Base-by-base conservation (phyloP, 2,797 vertebrate species). In the Borostomias antarcticus region DNA sequence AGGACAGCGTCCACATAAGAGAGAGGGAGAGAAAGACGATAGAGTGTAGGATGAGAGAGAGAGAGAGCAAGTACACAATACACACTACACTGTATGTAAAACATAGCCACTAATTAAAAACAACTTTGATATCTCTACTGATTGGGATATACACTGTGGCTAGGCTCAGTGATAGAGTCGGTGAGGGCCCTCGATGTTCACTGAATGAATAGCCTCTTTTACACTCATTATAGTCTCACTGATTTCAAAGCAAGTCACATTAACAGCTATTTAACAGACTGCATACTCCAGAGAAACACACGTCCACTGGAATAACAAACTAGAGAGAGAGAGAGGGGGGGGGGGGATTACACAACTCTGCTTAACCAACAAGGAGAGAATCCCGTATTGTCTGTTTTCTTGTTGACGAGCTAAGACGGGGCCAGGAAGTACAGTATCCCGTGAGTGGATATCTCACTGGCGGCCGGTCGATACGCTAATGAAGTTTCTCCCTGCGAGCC, bases 401-500 rank as follows among this genome's bases (percentile, higher is more conserved):
- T 65, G 45, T 64, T 72, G 19, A 68, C 69, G 17, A 70, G 63
- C 76, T 62, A 17, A n/a, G 51, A 48, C 64, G 54, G 28, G 43
- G 47, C 60, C 29, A 33, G n/a, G 47, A 59, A 8, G 61, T 26
- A 68, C 66, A 25, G 19, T 40, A 64, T 54, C 70, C 62, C 72
- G 71, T n/a, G n/a, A n/a, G n/a, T n/a, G n/a, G n/a, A n/a, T n/a
- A 65, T 77, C 77, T 60, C 47, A 35, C 33, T 68, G 62, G 48
- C 40, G 35, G 58, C 15, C 10, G 9, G 1, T 35, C 33, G 29
- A 78, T 81, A 66, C 61, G 68, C 40, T 68, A 56, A 79, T 80
- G 70, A 48, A 62, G 68, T 57, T 28, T 64, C 64, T 59, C 64
- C 50, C 65, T 59, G 63, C 69, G 70, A 64, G 63, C 61, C 70